These are phyloP conservation scores for Megaceryle alcyon DNA, from an alignment of 2,797 vertebrate genomes.

Conservation along the genomic window DNA sequence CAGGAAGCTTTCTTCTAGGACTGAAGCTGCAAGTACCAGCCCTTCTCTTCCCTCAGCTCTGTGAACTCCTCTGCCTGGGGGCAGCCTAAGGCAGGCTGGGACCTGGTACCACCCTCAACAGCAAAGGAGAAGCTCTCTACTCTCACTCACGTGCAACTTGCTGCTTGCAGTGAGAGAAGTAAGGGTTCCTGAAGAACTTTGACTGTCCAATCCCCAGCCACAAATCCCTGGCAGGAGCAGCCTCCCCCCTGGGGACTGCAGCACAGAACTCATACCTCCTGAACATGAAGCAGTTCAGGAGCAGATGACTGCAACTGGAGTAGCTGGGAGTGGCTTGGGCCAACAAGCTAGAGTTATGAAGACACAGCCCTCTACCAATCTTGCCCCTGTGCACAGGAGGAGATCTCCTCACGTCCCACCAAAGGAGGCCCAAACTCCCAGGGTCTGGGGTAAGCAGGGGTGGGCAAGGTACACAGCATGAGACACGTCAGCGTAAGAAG, in stretches of 20 bases:
- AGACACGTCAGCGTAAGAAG: background rate
- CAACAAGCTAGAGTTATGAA: background rate
- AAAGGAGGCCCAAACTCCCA: fast-evolving
- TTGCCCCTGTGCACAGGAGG: background rate
- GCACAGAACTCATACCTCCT: background rate
- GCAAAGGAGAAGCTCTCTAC: background rate
- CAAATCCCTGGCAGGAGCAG: background rate
- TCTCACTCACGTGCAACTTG: background rate
- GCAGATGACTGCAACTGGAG: background rate
- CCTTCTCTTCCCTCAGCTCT: background rate
- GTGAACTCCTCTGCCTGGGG: background rate
- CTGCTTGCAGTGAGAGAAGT: background rate
- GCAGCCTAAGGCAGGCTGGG: background rate
- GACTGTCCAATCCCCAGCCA: background rate
- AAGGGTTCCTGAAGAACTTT: background rate
- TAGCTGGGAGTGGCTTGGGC: background rate
- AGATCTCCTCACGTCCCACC: background rate
- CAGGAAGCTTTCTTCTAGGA: background rate
- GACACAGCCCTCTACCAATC: background rate
- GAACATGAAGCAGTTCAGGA: background rate
- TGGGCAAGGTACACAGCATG: background rate
- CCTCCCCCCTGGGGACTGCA: background rate
- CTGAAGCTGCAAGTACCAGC: background rate
- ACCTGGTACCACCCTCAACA: background rate
- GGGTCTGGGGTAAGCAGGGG: background rate